Evolutionary conservation across 2,888 invertebrate species (phyloP).

Genomic region (Ypsolopha scabrella): DNA sequence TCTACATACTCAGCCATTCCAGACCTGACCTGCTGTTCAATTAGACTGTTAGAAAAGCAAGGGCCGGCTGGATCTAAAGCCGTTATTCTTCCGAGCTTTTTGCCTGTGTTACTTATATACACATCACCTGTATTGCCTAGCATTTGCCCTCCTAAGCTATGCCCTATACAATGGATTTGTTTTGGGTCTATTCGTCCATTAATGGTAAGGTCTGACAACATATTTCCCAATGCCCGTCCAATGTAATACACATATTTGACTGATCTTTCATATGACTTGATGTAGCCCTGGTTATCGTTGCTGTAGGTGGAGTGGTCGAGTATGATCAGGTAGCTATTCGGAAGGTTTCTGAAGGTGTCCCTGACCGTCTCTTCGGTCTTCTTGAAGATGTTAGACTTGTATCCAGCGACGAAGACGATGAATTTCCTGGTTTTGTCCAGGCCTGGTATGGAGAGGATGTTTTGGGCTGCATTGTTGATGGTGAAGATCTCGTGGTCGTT

Average conservation of each 20-base stretch:
- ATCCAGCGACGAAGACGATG: conserved; percentile 49
- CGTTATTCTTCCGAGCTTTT: conserved; percentile 41
- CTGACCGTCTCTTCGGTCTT: conserved; percentile 41
- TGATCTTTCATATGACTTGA: conserved; percentile 50
- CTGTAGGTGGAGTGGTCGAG: conserved; percentile 55
- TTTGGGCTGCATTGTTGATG: conserved; percentile 35
- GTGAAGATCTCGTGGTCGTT: conserved; percentile 26
- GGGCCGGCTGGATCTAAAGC: conserved; percentile 60
- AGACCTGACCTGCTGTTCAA: conserved; percentile 56
- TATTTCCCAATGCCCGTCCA: conserved; percentile 40
- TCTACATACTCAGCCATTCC: conserved; percentile 72
- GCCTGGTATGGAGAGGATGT: conserved; percentile 29
- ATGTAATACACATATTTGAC: conserved; percentile 51
- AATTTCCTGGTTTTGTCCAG: conserved; percentile 39
- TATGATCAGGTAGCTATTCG: conserved; percentile 53
- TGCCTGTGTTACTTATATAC: conserved; percentile 31
- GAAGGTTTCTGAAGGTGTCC: conserved; percentile 37
- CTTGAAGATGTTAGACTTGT: conserved; percentile 47
- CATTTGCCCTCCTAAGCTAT: conserved; percentile 55
- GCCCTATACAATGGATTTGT: conserved; percentile 51
- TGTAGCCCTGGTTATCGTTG: conserved; percentile 35
- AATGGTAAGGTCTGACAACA: conserved; percentile 27
- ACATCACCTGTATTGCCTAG: conserved; percentile 41
- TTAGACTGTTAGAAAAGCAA: conserved; percentile 45
- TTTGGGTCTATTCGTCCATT: conserved; percentile 37